These are phyloP conservation scores for Hippocampus mohnikei DNA, from an alignment of 2,113 vertebrate genomes.

Conservation along the genomic window DNA sequence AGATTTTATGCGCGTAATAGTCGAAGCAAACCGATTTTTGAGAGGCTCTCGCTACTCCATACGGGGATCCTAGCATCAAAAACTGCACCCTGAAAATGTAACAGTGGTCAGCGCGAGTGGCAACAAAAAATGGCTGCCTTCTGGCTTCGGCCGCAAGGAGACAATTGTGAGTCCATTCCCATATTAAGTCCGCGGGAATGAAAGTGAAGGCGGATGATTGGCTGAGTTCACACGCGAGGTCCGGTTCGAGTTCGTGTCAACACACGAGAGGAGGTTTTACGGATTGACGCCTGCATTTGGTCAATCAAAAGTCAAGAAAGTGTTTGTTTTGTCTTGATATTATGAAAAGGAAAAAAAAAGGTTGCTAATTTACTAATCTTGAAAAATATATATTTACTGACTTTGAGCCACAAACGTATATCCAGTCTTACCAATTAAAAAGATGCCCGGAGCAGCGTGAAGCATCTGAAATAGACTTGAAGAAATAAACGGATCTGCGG, in stretches of 20 bases:
- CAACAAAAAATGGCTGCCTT: too few relatives aligned
- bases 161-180: too few relatives aligned
- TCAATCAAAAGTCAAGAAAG: background rate
- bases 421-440: background rate
- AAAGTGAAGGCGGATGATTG: background rate
- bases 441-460: background rate
- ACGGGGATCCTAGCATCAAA: too few relatives aligned
- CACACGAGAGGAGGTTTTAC: background rate
- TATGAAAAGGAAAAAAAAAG: too few relatives aligned
- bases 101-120: too few relatives aligned
- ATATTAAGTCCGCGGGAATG: background rate
- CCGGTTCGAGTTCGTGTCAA: background rate
- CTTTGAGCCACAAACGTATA: background rate
- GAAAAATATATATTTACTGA: too few relatives aligned
- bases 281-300: background rate
- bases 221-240: slow-evolving; percentile 26
- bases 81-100: too few relatives aligned
- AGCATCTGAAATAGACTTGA: background rate
- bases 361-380: too few relatives aligned
- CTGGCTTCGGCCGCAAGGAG: too few relatives aligned
- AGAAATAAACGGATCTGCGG: slow-evolving; percentile 17
- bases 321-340: background rate
- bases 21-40: too few relatives aligned
- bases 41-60: too few relatives aligned
- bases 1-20: too few relatives aligned